Base-by-base conservation (phyloP, 2,797 vertebrate genomes). In the Hemitrygon akajei region DNA sequence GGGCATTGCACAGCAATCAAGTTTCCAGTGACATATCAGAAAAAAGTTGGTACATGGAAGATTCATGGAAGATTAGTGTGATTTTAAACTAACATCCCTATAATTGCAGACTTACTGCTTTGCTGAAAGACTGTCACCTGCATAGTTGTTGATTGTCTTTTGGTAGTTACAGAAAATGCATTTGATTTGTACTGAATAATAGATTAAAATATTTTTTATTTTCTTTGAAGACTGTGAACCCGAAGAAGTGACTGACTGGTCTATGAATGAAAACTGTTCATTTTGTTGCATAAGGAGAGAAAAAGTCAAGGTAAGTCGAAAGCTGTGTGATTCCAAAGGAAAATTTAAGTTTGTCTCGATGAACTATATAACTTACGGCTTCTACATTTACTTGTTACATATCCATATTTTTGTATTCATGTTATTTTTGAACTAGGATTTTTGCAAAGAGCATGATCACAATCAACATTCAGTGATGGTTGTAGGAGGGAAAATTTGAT, bases 211-310 rank as follows among this genome's bases (percentile, higher is more conserved):
- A 91, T 27, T 94, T 94, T 56, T 89, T 89, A 58, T 58, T 94
- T 94, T 96, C 95, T 94, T 96, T 97, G 96, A 96, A 99, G 99
- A 98, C 97, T 99, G 98, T 98, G 98, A 99, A 97, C 98, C 99
- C 94, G 98, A 99, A 97, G 97, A 98, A 94, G 96, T 98, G 94
- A 98, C 97, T 96, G 98, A 99, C 96, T 99, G 99, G 99, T 98
- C 98, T 95, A 97, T 98, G 96, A 98, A 99, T 96, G 97, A 97
- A 96, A 98, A 97, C 96, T 98, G 97, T 96, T 98, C 98, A 94
- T 98, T 99, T 97, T 99, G 99, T 97, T 98, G 97, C 95, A 97
- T 99, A 96, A 97, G 98, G 95, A 97, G 98, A 96, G 98, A 99
- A 96, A 98, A 98, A 98, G 97, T 98, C 95, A 97, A 96, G 97